phyloP scores from a whole-genome alignment of 2,797 vertebrate genomes.

The Micromesistius poutassou region DNA sequence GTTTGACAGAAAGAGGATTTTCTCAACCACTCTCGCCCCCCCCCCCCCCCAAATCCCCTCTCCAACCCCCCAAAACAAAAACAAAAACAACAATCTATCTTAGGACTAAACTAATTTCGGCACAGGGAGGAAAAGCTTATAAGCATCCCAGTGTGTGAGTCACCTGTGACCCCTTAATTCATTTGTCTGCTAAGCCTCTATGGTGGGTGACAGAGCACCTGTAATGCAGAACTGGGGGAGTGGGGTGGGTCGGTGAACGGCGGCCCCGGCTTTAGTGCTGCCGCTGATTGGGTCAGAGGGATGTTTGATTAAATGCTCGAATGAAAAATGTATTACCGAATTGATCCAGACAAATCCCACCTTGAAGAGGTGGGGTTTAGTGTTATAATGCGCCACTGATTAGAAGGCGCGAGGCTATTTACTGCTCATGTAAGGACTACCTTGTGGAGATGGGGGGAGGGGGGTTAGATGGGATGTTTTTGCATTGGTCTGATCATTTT shows the following conservation, averaged over 20 bases:
- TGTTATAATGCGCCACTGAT: conserved; percentile 37
- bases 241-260: neutral
- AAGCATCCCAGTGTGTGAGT: conserved; percentile 61
- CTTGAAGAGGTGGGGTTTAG: conserved; percentile 60
- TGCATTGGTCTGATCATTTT: neutral
- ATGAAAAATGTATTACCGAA: conserved; percentile 70
- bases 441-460: neutral
- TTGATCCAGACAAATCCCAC: conserved; percentile 69
- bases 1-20: conserved; percentile 61
- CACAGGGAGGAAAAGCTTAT: conserved; percentile 49
- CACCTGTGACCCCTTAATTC: conserved; percentile 71
- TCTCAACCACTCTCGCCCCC: conserved; percentile 44
- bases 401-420: conserved; percentile 27
- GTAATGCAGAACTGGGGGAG: conserved; percentile 47
- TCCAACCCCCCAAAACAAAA: conserved; percentile 5
- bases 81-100: conserved; percentile 32
- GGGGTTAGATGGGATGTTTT: no score
- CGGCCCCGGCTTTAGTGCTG: neutral
- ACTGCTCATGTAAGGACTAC: neutral
- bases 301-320: conserved; percentile 46
- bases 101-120: conserved; percentile 59
- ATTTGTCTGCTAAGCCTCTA: conserved; percentile 67
- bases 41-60: neutral
- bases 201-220: conserved; percentile 62
- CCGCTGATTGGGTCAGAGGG: neutral